Conservation (phyloP, 2,888 invertebrate genomes). For the Drosophila sordidapex region DNA sequence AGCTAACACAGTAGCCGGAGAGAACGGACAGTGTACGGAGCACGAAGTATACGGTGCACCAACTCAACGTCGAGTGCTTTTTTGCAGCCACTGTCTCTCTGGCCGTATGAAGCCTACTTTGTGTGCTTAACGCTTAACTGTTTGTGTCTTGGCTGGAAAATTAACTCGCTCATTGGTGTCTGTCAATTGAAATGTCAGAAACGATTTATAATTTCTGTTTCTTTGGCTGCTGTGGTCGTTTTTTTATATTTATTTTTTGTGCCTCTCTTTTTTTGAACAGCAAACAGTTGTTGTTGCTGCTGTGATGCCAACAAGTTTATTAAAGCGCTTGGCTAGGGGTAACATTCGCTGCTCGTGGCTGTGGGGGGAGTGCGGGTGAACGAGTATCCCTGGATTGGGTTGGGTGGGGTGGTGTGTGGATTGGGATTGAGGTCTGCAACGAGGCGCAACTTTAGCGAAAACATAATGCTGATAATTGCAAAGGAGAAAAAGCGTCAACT, state of each 20-base stretch:
- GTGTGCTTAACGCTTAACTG: conserved; percentile 42
- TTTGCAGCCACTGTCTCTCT: conserved; percentile 49
- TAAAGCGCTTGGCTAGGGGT: conserved; percentile 55
- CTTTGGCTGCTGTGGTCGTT: conserved; percentile 37
- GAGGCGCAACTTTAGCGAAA: conserved; percentile 67
- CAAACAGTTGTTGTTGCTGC: conserved; percentile 29
- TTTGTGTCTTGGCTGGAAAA: conserved; percentile 64
- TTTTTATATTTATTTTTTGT: conserved; percentile 10
- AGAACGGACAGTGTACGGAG: background rate
- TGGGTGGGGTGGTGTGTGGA: background rate
- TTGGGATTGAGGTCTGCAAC: conserved; percentile 6
- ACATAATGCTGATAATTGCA: conserved; percentile 79
- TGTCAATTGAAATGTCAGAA: conserved; percentile 82
- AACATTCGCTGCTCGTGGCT: background rate
- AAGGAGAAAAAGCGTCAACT: conserved; percentile 65
- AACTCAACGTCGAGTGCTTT: conserved; percentile 50
- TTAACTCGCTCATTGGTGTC: conserved; percentile 82
- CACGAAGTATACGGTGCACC: background rate
- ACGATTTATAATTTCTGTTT: conserved; percentile 80
- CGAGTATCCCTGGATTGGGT: background rate
- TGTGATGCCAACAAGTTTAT: conserved; percentile 75
- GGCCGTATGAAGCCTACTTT: conserved; percentile 13
- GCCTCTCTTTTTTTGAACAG: conserved; percentile 5
- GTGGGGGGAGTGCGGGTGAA: background rate
- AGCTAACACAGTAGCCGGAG: conserved; percentile 71